A percentile compares a stretch with the other conserved stretches of the same genome.
Evolutionary conservation across 1,140 invertebrate species (phyloP).

Genomic region (Zaprionus ghesquierei): DNA sequence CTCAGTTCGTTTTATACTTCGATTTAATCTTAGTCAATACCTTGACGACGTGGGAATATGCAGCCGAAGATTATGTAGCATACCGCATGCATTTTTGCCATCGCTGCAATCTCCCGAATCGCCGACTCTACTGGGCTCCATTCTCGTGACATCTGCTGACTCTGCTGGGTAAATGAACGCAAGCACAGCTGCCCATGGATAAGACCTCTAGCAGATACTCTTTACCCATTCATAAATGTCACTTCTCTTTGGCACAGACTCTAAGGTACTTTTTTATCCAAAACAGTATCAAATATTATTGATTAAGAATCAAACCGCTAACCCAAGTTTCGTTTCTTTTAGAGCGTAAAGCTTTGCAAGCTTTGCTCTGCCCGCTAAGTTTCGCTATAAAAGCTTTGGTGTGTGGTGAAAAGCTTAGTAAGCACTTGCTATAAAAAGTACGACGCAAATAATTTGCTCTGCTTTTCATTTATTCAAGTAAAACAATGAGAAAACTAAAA

Average conservation of each 20-base stretch:
- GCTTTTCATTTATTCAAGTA: no score
- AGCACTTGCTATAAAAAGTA: not conserved
- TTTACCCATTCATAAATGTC: not conserved
- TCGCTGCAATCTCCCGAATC: not conserved
- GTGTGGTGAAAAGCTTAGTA: not conserved
- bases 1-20: slow-evolving; percentile 11
- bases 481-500: no score
- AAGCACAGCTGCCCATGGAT: not conserved
- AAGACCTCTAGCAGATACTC: not conserved
- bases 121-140: not conserved
- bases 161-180: slow-evolving; percentile 12
- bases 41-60: slow-evolving; percentile 26
- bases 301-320: not conserved
- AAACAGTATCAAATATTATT: no score
- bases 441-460: not conserved
- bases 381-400: not conserved
- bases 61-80: not conserved
- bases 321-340: not conserved
- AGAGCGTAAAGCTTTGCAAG: not conserved
- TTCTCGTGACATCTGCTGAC: not conserved
- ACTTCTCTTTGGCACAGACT: not conserved
- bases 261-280: no score
- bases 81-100: slow-evolving; percentile 6
- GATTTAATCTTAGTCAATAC: not conserved
- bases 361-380: not conserved